Conservation (phyloP, 2,797 vertebrate species). For the Dendrocincla tyrannina region DNA sequence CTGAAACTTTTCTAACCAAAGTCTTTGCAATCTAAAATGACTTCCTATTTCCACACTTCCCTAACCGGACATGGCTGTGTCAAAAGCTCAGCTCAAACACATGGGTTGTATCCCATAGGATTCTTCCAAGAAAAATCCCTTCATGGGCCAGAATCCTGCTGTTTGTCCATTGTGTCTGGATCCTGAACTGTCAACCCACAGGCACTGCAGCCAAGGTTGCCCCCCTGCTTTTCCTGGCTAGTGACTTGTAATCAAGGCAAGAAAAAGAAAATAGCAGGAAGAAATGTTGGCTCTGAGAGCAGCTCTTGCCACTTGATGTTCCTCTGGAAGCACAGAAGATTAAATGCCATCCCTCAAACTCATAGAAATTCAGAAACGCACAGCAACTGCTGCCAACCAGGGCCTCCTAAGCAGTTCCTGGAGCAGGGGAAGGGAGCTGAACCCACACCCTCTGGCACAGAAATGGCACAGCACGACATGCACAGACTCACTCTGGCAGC, state of each 20-base stretch:
- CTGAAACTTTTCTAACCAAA: background rate
- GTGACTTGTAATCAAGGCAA: background rate
- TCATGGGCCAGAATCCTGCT: background rate
- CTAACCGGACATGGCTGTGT: background rate
- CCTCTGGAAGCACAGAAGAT: background rate
- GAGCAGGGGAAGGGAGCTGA: background rate
- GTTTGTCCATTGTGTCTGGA: background rate
- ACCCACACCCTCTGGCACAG: background rate
- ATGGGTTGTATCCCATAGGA: background rate
- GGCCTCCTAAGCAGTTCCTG: background rate
- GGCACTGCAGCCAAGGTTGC: background rate
- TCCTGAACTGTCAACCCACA: background rate
- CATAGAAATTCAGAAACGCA: background rate
- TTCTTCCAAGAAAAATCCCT: background rate
- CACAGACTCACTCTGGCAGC: background rate
- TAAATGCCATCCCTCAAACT: background rate
- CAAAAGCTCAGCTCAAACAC: background rate
- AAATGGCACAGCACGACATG: background rate
- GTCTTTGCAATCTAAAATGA: background rate
- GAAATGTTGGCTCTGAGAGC: background rate
- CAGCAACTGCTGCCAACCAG: background rate
- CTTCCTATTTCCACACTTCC: background rate
- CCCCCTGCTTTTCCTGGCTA: background rate
- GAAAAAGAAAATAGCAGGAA: background rate
- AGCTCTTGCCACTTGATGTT: background rate